Conservation (phyloP, 1,140 invertebrate species). For the Pissodes strobi region DNA sequence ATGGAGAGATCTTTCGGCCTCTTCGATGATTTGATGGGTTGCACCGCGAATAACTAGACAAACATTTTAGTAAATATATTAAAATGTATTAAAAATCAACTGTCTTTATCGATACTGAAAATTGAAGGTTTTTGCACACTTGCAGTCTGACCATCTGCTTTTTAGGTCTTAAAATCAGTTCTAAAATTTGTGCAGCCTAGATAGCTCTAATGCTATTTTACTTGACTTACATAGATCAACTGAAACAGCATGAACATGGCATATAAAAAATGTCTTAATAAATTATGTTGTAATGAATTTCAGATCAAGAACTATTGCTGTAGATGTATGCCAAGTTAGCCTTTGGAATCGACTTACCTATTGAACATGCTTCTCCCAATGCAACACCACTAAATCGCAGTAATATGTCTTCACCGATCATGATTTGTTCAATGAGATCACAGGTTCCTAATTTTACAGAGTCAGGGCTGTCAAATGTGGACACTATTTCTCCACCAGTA, state of each 20-base stretch:
- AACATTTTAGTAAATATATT: too few species aligned
- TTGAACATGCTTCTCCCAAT: slow-evolving; percentile 94
- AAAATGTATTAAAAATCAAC: background rate
- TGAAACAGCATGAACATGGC: too few species aligned
- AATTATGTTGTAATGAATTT: too few species aligned
- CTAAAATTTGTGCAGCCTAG: too few species aligned
- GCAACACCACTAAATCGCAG: slow-evolving; percentile 94
- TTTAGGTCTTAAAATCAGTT: too few species aligned
- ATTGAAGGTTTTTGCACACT: too few species aligned
- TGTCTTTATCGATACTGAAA: background rate
- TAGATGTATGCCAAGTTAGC: too few species aligned
- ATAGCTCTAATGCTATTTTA: too few species aligned
- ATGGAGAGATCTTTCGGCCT: slow-evolving; percentile 97
- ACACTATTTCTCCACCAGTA: slow-evolving; percentile 88
- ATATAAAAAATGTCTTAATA: too few species aligned
- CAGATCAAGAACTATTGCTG: too few species aligned
- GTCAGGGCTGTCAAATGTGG: slow-evolving; percentile 95
- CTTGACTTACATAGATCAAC: too few species aligned
- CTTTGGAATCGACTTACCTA: slow-evolving; percentile 60
- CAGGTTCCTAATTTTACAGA: slow-evolving; percentile 92
- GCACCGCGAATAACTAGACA: slow-evolving; percentile 86
- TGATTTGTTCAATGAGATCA: slow-evolving; percentile 91
- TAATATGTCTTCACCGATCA: slow-evolving; percentile 97
- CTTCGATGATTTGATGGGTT: slow-evolving; percentile 99
- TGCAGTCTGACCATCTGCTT: too few species aligned